A percentile compares a stretch with the other conserved stretches of the same genome.
Conservation (phyloP, 2,888 invertebrate species). For the Agrochola circellaris region DNA sequence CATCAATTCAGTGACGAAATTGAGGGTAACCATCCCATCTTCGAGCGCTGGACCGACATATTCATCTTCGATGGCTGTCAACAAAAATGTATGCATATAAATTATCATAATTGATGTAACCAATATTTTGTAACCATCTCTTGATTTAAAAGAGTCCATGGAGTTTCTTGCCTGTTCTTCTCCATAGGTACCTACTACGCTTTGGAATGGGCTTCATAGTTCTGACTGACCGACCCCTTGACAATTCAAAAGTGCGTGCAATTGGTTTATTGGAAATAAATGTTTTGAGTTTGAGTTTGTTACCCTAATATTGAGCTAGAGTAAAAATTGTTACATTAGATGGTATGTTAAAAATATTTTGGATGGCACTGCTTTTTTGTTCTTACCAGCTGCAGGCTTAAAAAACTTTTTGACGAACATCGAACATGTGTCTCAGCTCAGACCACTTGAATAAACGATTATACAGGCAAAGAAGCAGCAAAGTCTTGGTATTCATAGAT, state of each 20-base stretch:
- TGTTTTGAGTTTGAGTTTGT: too few species aligned
- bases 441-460: conserved; percentile 7
- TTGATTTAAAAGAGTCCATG: too few species aligned
- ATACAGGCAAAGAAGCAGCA: background rate
- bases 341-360: background rate
- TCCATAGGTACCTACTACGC: too few species aligned
- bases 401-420: conserved; percentile 20
- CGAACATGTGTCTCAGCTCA: background rate
- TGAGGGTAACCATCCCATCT: conserved; percentile 96
- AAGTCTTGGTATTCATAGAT: background rate
- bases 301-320: background rate
- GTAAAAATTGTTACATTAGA: background rate
- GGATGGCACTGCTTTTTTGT: background rate
- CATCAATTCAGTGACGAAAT: conserved; percentile 97
- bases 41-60: conserved; percentile 97
- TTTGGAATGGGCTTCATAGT: too few species aligned
- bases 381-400: background rate
- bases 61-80: conserved; percentile 97
- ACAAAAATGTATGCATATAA: background rate
- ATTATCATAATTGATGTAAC: background rate
- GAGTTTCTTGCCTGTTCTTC: too few species aligned
- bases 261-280: too few species aligned
- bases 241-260: too few species aligned
- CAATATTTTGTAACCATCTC: too few species aligned
- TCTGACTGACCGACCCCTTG: too few species aligned